These are phyloP conservation scores for Alentia gelatinosa DNA, from an alignment of 2,888 invertebrate genomes.

Conservation along the genomic window DNA sequence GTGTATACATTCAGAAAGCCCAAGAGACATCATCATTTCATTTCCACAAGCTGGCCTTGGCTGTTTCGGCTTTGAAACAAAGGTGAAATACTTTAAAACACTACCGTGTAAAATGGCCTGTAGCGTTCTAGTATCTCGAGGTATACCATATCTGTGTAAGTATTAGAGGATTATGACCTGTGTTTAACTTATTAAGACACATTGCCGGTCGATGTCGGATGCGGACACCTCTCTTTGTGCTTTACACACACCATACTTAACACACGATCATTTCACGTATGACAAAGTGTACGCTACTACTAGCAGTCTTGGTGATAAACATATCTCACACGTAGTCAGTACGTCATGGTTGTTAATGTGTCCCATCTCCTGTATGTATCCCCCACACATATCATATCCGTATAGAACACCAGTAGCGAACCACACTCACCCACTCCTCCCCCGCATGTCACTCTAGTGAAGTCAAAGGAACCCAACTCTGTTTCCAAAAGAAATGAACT, in stretches of 20 bases:
- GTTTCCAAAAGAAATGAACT: not conserved
- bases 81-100: not conserved
- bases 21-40: not conserved
- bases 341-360: not conserved
- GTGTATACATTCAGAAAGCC: not conserved
- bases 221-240: not conserved
- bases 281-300: not conserved
- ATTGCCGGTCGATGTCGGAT: not conserved
- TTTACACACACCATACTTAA: not conserved
- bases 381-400: not conserved
- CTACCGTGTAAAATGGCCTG: not conserved
- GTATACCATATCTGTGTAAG: not conserved
- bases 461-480: not conserved
- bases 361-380: not conserved
- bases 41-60: slow-evolving; percentile 4
- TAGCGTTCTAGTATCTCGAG: not conserved
- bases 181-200: not conserved
- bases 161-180: not conserved
- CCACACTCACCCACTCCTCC: not conserved
- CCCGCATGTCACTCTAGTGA: not conserved
- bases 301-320: not conserved
- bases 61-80: not conserved
- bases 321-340: not conserved
- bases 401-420: not conserved
- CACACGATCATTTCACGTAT: not conserved